A percentile compares a stretch with the other conserved stretches of the same genome.
Conservation (phyloP, 2,797 vertebrate genomes). For the Pseudocheirus occidentalis region DNA sequence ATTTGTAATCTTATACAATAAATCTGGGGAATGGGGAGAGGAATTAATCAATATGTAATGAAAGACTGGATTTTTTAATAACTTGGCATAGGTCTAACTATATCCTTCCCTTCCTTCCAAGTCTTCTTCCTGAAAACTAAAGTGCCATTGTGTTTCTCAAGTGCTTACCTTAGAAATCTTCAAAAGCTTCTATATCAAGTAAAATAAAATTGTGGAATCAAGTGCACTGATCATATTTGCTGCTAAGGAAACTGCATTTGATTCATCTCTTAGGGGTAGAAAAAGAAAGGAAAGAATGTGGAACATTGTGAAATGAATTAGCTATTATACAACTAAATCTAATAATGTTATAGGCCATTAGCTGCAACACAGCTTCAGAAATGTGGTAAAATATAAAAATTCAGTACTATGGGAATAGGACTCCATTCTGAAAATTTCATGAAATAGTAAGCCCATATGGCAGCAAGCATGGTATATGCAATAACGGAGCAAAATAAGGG, state of each 20-base stretch:
- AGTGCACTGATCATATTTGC: neutral
- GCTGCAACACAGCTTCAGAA: neutral
- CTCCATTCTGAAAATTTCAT: neutral
- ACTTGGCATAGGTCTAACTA: neutral
- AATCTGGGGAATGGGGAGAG: neutral
- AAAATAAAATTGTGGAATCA: neutral
- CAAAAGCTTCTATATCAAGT: neutral
- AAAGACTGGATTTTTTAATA: neutral
- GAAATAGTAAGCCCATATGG: neutral
- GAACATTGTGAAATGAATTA: neutral
- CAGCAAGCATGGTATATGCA: neutral
- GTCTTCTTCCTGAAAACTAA: neutral
- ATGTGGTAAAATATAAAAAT: neutral
- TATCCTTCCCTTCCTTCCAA: neutral
- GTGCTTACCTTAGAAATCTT: neutral
- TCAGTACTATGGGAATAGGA: neutral
- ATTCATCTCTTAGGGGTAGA: neutral
- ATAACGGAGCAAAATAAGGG: neutral
- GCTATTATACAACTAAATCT: neutral
- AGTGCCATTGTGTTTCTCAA: neutral
- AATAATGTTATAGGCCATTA: neutral
- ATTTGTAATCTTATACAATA: neutral
- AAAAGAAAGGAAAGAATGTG: neutral
- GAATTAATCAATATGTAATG: fast-evolving
- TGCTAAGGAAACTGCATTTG: neutral